phyloP scores from a whole-genome alignment of 2,797 vertebrate species.

The Diglossa cyanea region DNA sequence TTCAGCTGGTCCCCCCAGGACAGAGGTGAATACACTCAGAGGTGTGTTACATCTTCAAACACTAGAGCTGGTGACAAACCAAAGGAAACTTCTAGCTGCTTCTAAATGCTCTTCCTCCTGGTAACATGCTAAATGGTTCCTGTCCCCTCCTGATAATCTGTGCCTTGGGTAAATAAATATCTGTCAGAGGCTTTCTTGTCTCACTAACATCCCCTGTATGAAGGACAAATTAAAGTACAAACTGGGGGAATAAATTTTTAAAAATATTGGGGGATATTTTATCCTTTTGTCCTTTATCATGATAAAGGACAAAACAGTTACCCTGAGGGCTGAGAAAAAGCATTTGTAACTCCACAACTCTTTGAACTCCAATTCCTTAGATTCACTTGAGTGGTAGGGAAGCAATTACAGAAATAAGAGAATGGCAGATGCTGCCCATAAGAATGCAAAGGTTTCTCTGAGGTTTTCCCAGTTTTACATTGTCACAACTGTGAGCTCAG shows the following conservation, averaged over 20 bases:
- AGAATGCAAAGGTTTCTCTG: background rate
- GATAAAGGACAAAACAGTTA: background rate
- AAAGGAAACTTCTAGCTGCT: slow-evolving; percentile 13
- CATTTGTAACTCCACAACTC: background rate
- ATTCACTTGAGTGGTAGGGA: background rate
- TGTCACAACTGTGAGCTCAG: background rate
- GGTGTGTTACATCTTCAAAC: slow-evolving; percentile 45
- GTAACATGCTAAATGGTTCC: background rate
- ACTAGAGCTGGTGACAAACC: slow-evolving; percentile 42
- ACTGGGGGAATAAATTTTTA: background rate
- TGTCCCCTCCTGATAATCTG: background rate
- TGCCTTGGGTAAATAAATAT: background rate
- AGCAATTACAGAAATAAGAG: background rate
- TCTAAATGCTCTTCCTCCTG: background rate
- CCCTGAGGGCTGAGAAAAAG: background rate
- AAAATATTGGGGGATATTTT: background rate
- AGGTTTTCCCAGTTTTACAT: background rate
- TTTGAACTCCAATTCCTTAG: background rate
- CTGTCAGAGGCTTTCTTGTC: background rate
- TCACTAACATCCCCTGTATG: background rate
- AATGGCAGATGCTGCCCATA: background rate
- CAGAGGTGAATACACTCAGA: slow-evolving; percentile 54
- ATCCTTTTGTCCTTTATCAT: background rate
- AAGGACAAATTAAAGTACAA: background rate
- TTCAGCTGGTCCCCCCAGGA: slow-evolving; percentile 66